phyloP scores from a whole-genome alignment of 2,113 vertebrate genomes.

The Rousettus leschenaultii region DNA sequence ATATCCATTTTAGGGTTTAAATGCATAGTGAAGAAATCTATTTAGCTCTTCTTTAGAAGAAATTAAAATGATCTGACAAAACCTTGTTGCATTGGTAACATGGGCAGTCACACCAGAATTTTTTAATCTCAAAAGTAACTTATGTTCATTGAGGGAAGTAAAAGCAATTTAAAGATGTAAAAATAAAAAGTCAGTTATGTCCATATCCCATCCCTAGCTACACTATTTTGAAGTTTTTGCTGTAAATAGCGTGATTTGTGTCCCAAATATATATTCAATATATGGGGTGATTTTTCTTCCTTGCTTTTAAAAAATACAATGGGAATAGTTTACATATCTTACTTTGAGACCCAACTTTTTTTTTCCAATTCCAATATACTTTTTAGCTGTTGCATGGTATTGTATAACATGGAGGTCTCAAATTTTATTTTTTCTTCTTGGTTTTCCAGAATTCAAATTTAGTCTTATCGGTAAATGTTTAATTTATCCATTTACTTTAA shows the following conservation, averaged over 20 bases:
- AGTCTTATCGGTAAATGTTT: not conserved
- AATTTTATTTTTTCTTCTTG: not conserved
- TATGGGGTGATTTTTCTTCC: not conserved
- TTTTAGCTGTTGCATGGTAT: not conserved
- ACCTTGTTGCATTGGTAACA: not conserved
- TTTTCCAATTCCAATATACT: not conserved
- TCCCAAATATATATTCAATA: not conserved
- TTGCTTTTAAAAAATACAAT: not conserved
- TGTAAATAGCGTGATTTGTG: not conserved
- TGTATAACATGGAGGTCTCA: not conserved
- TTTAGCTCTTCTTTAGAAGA: not conserved
- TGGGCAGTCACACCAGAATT: not conserved
- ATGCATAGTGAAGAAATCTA: not conserved
- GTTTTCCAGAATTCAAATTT: not conserved
- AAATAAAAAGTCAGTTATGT: not conserved
- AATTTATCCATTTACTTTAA: not conserved
- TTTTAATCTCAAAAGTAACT: not conserved
- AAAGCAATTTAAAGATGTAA: not conserved
- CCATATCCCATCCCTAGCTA: not conserved
- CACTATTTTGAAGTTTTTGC: not conserved
- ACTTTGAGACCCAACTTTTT: not conserved
- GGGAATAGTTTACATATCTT: not conserved
- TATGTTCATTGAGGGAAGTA: not conserved
- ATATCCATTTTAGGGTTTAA: not conserved
- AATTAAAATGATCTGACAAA: not conserved